phyloP scores from a whole-genome alignment of 2,888 invertebrate species.

The Drosophila quasianomalipes region DNA sequence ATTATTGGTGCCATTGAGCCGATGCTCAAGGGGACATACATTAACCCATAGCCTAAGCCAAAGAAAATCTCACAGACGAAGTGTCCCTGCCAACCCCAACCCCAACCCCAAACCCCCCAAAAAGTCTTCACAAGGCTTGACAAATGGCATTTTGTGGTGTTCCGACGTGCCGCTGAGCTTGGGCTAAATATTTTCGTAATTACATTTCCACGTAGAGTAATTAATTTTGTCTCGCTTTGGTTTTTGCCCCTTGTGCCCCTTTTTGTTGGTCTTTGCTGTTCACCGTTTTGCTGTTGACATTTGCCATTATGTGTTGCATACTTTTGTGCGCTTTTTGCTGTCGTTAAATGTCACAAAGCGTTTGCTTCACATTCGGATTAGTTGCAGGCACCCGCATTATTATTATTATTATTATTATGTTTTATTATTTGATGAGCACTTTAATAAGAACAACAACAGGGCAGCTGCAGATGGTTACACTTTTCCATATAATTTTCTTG shows the following conservation, averaged over 20 bases:
- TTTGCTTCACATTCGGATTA: constrained; percentile 54
- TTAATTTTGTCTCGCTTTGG: constrained; percentile 84
- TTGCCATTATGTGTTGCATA: constrained; percentile 77
- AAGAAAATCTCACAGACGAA: constrained; percentile 54
- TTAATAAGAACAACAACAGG: constrained; percentile 8
- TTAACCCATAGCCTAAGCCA: constrained; percentile 51
- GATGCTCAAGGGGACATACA: constrained; percentile 24
- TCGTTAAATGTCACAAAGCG: constrained; percentile 63
- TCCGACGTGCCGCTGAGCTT: constrained; percentile 71
- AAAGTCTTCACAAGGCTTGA: constrained; percentile 55
- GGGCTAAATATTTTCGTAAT: constrained; percentile 84
- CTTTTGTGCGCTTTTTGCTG: constrained; percentile 65
- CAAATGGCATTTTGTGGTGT: constrained; percentile 77
- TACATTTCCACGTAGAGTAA: constrained; percentile 85
- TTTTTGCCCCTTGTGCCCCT: constrained; percentile 31
- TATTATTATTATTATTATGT: constrained; percentile 65
- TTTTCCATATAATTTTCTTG: constrained; percentile 60
- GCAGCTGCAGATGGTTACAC: constrained; percentile 23
- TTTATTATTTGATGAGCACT: constrained; percentile 67
- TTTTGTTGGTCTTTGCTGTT: not conserved
- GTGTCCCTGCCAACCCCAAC: not conserved
- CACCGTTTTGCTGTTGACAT: constrained; percentile 74
- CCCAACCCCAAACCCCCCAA: not conserved
- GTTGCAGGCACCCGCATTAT: constrained; percentile 41
- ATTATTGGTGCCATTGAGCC: constrained; percentile 65